These are phyloP conservation scores for Panthera uncia DNA, from an alignment of 2,113 vertebrate genomes.

Conservation along the genomic window DNA sequence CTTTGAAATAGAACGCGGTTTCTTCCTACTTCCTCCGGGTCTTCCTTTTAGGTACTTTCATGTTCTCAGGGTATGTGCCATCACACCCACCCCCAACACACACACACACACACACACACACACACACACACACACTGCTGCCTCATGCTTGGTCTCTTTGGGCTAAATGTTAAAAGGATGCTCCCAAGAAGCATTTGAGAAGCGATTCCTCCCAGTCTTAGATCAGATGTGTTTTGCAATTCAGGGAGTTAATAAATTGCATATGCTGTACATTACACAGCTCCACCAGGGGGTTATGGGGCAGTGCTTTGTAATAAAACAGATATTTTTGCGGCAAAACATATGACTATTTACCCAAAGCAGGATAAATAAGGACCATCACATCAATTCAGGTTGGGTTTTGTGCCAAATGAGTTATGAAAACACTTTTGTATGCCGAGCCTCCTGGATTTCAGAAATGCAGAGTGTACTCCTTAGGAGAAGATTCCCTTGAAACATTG, in stretches of 20 bases:
- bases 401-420: neutral
- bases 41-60: neutral
- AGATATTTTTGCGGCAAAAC: neutral
- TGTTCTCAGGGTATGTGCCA: neutral
- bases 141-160: neutral
- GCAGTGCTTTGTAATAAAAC: neutral
- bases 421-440: neutral
- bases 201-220: neutral
- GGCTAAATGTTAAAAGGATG: neutral
- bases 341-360: neutral
- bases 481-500: neutral
- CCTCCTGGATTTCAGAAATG: neutral
- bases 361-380: neutral
- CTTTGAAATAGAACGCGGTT: neutral
- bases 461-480: neutral
- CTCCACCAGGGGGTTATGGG: neutral
- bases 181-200: neutral
- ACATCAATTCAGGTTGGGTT: neutral
- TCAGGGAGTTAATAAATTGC: neutral
- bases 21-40: too few species aligned
- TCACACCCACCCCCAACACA: fast-evolving
- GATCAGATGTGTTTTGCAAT: neutral
- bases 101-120: neutral
- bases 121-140: neutral
- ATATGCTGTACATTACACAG: fast-evolving